These are phyloP conservation scores for Eumeta japonica DNA, from an alignment of 1,140 invertebrate genomes.

Conservation along the genomic window DNA sequence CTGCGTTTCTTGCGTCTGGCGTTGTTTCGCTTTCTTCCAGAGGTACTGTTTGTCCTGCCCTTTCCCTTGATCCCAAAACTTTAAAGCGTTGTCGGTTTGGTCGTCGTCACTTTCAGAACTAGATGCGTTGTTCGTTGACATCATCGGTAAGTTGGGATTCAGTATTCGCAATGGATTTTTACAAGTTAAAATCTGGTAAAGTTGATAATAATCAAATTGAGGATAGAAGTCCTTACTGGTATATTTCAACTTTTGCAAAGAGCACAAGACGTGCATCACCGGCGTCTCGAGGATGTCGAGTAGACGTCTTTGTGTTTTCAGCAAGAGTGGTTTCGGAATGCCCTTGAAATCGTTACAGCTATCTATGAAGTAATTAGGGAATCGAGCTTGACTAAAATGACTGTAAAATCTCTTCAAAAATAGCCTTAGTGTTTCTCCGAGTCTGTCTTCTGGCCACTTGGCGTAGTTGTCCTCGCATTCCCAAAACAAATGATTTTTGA, in stretches of 20 bases:
- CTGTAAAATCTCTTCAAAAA: slow-evolving; percentile 63
- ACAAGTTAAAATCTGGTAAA: slow-evolving; percentile 63
- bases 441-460: slow-evolving; percentile 68
- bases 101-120: slow-evolving; percentile 45
- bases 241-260: slow-evolving; percentile 66
- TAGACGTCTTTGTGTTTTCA: slow-evolving; percentile 65
- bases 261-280: slow-evolving; percentile 65
- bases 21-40: slow-evolving; percentile 47
- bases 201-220: slow-evolving; percentile 59
- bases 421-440: slow-evolving; percentile 65
- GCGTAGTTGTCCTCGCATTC: slow-evolving; percentile 69
- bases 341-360: slow-evolving; percentile 71
- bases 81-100: slow-evolving; percentile 10
- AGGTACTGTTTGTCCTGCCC: slow-evolving; percentile 45
- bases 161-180: slow-evolving; percentile 54
- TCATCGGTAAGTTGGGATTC: slow-evolving; percentile 42
- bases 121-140: slow-evolving; percentile 19
- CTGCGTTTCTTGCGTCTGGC: slow-evolving; percentile 43
- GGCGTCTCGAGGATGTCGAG: slow-evolving; percentile 69
- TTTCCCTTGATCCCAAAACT: slow-evolving; percentile 52
- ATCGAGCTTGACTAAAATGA: slow-evolving; percentile 50
- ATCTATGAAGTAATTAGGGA: slow-evolving; percentile 73
- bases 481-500: slow-evolving; percentile 78
- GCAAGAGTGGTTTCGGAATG: slow-evolving; percentile 63
- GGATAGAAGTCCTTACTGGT: slow-evolving; percentile 66